Conservation (phyloP, 2,797 vertebrate species). For the Hypotaenidia okinawae region DNA sequence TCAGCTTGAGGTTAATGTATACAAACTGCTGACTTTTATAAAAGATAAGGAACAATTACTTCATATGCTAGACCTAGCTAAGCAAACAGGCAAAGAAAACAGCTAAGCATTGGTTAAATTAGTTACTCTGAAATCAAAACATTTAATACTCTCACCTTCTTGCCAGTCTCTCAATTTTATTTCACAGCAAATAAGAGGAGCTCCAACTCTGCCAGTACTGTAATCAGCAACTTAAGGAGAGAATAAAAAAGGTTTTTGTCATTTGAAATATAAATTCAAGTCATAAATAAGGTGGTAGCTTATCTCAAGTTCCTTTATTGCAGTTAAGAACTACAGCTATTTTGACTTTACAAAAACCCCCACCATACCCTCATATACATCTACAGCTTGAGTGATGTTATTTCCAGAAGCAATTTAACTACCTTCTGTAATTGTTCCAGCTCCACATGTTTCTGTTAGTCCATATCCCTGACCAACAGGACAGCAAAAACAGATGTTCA, state of each 20-base stretch:
- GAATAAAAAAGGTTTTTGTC: neutral
- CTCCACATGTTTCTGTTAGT: slow-evolving; percentile 95
- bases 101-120: neutral
- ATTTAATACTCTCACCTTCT: slow-evolving; percentile 83
- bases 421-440: slow-evolving; percentile 97
- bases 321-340: neutral
- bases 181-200: slow-evolving; percentile 96
- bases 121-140: neutral
- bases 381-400: neutral
- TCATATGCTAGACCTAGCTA: neutral
- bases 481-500: slow-evolving; percentile 99
- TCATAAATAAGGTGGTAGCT: neutral
- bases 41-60: neutral
- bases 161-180: slow-evolving; percentile 91
- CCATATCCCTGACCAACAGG: slow-evolving; percentile 97
- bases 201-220: slow-evolving; percentile 96
- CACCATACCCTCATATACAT: neutral
- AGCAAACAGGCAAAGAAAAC: neutral
- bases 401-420: neutral
- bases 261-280: neutral
- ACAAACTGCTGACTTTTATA: neutral
- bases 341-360: neutral
- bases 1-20: neutral
- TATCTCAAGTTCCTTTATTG: neutral
- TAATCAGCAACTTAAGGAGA: slow-evolving; percentile 80